Evolutionary conservation across 2,888 invertebrate species (phyloP), one percentile per base, ranked within the genome.

Genomic region (Stegana nigrithorax): DNA sequence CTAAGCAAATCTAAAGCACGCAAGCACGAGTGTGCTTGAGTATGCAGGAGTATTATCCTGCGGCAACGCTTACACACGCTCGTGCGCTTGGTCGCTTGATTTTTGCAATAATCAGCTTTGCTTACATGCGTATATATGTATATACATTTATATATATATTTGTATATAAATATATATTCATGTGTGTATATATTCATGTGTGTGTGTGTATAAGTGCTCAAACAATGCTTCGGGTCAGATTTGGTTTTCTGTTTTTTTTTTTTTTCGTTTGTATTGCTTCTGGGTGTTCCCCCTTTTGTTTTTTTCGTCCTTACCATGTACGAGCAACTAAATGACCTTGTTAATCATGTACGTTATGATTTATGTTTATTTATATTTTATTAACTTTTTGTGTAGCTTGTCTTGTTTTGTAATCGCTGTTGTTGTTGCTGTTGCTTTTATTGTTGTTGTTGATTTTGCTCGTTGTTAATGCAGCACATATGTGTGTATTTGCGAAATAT

Each of bases 361-460:
- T 75, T 75, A 75, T 75, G 75, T 69, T 75, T 75, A 75, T 75
- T 75, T 75, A 75, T 75, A 77, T 75, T 77, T 75, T 77, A 75
- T 75, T 75, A 72, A 77, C 77, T 72, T 12, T 32, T 32, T 6
- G 36, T n/a, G 26, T 14, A 14, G 10, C 17, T 3, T 29, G 12
- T 21, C 55, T 7, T 8, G 12, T 14, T 12, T 21, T 32, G 5
- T 19, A 29, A n/a, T 14, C 26, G 27, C 26, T 53, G 19, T 53
- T 23, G 21, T 21, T 6, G 17, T 10, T n/a, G 4, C n/a, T 25
- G 14, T 19, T n/a, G 5, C 21, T 12, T 42, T n/a, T 51, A 2
- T 64, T 42, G 23, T 39, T 59, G 55, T 50, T 60, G 27, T 36
- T 66, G 57, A 53, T 60, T 47, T 51, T 59, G 42, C 25, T 14